Base-by-base conservation (phyloP, 1,140 invertebrate genomes). In the Aethina tumida region DNA sequence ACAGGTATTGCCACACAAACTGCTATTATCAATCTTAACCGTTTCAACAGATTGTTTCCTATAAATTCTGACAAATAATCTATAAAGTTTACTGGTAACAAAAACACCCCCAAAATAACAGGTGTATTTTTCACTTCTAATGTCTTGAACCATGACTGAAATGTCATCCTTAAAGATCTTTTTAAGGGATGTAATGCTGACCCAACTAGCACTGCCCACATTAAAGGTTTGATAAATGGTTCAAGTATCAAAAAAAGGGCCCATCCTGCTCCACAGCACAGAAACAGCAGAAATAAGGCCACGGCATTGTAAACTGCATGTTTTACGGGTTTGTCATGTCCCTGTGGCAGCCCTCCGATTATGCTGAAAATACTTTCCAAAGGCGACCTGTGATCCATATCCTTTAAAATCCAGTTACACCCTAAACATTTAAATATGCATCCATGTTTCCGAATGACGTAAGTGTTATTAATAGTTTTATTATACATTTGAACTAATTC, bases 201-300 rank as follows among this genome's bases (percentile, higher is more conserved):
- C 8, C 90, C 90, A 59, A 90, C 89, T 9, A 98, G 62, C 28
- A 96, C 64, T 3, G 93, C 92, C 93, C 93, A 98, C 39, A 96
- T 72, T 19, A 97, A 58, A 0, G 93, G 88, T 52, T 88, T 83
- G 10, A 96, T 73, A 64, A 97, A 97, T 0, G 91, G 88, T 55
- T 87, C 81, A 4, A 96, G 62, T 29, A 91, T 81, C 42, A 82
- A 75, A 56, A 88, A 93, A 9, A 94, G 70, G 3, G 86, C 84
- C 52, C 78, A 83, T 15, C 77, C 69, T 7, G 80, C 82, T 2
- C 71, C 72, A 51, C 73, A 74, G 45, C 75, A 73, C 25, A 81
- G 56, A 20, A 72, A 65, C 34, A 85, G 57, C 15, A 85, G 66
- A 42, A 82, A 70, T 24, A 85, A 58, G 7, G 85, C 84, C 17